These are phyloP conservation scores for Diorhabda sublineata DNA, from an alignment of 1,140 invertebrate genomes.

Conservation along the genomic window DNA sequence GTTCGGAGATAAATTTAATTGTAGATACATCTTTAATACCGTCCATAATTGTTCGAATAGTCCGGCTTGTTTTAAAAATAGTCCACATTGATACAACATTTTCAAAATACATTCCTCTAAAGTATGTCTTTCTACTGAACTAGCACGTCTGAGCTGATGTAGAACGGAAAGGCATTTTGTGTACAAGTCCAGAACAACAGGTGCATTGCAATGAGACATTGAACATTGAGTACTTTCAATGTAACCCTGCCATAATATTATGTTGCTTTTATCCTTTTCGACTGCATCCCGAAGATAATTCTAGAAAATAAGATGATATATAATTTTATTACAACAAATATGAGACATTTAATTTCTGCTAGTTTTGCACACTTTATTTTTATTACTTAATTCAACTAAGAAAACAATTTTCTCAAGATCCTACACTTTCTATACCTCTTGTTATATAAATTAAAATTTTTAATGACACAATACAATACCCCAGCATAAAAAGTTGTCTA, in stretches of 20 bases:
- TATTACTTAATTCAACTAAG: too few relatives aligned
- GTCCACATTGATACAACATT: conserved; percentile 56
- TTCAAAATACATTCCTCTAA: conserved; percentile 49
- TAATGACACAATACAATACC: too few relatives aligned
- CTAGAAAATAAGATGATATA: not conserved
- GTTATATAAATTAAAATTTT: too few relatives aligned
- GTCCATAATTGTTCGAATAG: conserved; percentile 63
- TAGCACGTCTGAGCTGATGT: conserved; percentile 46
- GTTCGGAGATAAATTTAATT: conserved; percentile 52
- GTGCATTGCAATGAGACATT: conserved; percentile 57
- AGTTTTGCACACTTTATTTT: too few relatives aligned
- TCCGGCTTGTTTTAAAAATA: conserved; percentile 63
- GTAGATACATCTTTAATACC: conserved; percentile 56
- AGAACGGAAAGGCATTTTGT: conserved; percentile 54
- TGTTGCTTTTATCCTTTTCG: conserved; percentile 53
- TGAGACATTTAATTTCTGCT: too few relatives aligned
- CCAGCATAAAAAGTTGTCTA: too few relatives aligned
- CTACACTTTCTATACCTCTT: too few relatives aligned
- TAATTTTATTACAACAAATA: too few relatives aligned
- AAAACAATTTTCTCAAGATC: too few relatives aligned
- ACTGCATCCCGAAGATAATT: conserved; percentile 44
- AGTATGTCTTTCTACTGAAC: conserved; percentile 36
- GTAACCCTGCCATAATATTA: conserved; percentile 56
- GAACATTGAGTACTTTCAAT: conserved; percentile 57
- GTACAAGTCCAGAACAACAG: conserved; percentile 55